Evolutionary conservation across 2,113 vertebrate species (phyloP), one percentile per base, ranked within the genome.

Genomic region (Solea senegalensis): DNA sequence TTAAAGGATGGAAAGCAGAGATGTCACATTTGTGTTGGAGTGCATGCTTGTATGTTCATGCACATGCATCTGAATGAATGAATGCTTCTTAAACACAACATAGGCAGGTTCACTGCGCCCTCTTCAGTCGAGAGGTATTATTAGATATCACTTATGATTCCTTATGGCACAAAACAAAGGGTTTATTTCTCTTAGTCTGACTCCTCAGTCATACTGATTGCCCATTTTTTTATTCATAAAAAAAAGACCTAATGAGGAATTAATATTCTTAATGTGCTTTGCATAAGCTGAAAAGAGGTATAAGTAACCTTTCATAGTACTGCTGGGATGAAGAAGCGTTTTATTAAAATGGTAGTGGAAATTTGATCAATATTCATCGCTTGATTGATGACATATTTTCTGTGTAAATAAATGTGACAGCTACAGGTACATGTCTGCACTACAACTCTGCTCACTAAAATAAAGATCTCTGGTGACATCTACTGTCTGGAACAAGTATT

Each of bases 401-500:
- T 6, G 34, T 34, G 34, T 34, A 34, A 34, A 34, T 34, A 34
- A 34, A 34, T 12, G 45, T 10, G 11, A 14, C 14, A 11, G 14
- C 10, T 48, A 4, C 0, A 43, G 12, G 13, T 11, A 1, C 4
- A 10, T 27, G 8, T 57, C 15, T 16, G 27, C 28, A 0, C 3
- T 15, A 2, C 8, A n/a, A 57, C 11, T 27, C 15, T 51, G 9
- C 15, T 61, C 9, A 14, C 0, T 60, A 9, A 60, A 44, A 52
- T 10, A 0, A 60, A 78, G 65, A 51, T 34, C 80, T 72, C 16
- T 76, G 12, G 9, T 71, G 90, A 58, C 83, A 82, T 76, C 88
- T 88, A 59, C 34, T 0, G 52, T 50, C 9, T 12, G 3, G 63
- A 55, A 59, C 6, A 1, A 27, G 60, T 51, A 87, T 45, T 83